phyloP scores from a whole-genome alignment of 2,797 vertebrate genomes.

The Ciconia nigra region DNA sequence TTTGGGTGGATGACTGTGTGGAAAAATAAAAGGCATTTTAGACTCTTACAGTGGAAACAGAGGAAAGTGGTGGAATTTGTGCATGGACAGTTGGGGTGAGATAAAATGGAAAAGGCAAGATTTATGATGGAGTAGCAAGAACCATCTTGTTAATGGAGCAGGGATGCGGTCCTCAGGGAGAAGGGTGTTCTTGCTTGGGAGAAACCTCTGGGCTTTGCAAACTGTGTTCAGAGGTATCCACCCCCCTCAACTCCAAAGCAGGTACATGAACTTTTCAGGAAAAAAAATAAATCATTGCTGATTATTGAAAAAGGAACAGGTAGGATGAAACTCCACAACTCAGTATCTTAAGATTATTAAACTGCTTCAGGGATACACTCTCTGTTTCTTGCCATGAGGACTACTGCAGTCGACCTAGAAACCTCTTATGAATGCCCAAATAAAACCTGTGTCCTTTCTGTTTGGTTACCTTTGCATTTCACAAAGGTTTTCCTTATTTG shows the following conservation, averaged over 20 bases:
- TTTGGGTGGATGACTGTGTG: not conserved
- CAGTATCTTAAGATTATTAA: not conserved
- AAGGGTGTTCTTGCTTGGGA: not conserved
- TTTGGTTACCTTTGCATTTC: not conserved
- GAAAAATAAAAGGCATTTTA: not conserved
- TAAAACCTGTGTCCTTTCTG: not conserved
- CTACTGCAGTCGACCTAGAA: not conserved
- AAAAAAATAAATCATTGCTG: not conserved
- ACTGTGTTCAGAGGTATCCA: not conserved
- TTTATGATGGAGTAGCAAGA: not conserved
- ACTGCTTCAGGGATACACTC: not conserved
- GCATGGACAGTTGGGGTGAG: not conserved
- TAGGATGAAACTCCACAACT: not conserved
- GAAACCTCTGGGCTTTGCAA: not conserved
- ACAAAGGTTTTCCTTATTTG: not conserved
- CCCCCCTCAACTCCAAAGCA: not conserved
- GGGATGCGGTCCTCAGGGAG: not conserved
- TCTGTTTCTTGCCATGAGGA: not conserved
- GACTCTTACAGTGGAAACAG: not conserved
- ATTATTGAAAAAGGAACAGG: not conserved
- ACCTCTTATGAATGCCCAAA: not conserved
- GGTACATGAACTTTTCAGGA: not conserved
- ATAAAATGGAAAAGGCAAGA: not conserved
- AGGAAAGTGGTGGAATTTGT: not conserved
- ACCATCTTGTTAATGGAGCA: not conserved